A percentile compares a stretch with the other conserved stretches of the same genome.
Conservation (phyloP, 2,888 invertebrate genomes). For the Xestia c-nigrum region DNA sequence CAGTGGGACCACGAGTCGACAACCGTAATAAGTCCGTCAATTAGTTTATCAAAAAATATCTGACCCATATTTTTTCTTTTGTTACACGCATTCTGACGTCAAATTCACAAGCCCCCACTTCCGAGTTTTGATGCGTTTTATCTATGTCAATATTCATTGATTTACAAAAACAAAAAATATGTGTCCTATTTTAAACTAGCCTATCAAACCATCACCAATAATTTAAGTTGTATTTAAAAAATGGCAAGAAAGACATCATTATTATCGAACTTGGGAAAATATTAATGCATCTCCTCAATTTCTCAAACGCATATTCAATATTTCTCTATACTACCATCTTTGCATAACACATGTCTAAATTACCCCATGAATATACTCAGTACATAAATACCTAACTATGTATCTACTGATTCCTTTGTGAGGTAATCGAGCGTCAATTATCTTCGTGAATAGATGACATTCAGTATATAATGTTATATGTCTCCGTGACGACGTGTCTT, state of each 20-base stretch:
- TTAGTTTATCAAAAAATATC: no score
- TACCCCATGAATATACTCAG: slow-evolving; percentile 18
- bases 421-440: slow-evolving; percentile 56
- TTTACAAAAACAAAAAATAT: no score
- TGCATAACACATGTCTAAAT: slow-evolving; percentile 36
- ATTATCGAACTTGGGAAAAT: background rate
- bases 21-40: no score
- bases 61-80: no score
- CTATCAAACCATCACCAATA: background rate
- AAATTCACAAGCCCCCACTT: no score
- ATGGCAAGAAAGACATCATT: background rate
- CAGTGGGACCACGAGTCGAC: no score
- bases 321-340: background rate
- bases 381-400: slow-evolving; percentile 11
- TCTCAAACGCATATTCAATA: background rate
- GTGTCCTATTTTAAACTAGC: no score
- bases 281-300: background rate
- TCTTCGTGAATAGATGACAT: slow-evolving; percentile 29
- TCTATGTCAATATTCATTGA: no score
- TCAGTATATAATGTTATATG: slow-evolving; percentile 4
- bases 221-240: background rate
- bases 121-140: no score
- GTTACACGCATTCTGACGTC: no score
- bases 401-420: slow-evolving; percentile 33
- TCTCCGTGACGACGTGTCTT: slow-evolving; percentile 32